A percentile compares a stretch with the other conserved stretches of the same genome.
These are phyloP conservation scores for Pteropus rufus DNA, from an alignment of 2,797 vertebrate genomes.

Conservation along the genomic window DNA sequence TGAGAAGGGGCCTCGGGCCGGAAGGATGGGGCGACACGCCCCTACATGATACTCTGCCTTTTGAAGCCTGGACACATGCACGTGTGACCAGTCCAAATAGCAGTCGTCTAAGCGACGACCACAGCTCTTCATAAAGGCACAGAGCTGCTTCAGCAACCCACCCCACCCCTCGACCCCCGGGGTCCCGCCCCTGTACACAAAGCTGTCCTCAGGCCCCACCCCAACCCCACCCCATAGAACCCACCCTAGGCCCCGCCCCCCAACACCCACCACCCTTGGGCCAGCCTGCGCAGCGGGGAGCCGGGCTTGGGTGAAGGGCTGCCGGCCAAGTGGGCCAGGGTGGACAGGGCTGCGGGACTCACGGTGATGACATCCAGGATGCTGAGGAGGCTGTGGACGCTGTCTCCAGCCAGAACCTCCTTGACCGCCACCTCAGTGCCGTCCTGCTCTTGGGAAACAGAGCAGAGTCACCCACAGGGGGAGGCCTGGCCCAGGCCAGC, in stretches of 20 bases:
- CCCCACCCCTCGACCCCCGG: too few species aligned
- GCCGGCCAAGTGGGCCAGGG: neutral
- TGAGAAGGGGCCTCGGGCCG: neutral
- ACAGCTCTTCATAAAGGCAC: too few species aligned
- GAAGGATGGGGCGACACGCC: neutral
- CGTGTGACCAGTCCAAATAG: neutral
- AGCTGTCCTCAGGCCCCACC: too few species aligned
- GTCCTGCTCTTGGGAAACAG: slow-evolving; percentile 83
- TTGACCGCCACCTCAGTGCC: slow-evolving; percentile 93
- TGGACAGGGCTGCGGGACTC: slow-evolving; percentile 61
- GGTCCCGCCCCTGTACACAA: too few species aligned
- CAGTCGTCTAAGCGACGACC: neutral
- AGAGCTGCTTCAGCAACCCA: too few species aligned
- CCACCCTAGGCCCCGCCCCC: too few species aligned
- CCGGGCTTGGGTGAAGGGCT: neutral
- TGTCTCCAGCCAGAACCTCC: slow-evolving; percentile 94
- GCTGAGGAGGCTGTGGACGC: slow-evolving; percentile 95
- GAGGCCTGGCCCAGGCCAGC: neutral
- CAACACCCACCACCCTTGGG: neutral
- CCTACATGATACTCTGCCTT: accelerated
- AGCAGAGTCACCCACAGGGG: neutral
- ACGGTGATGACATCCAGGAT: slow-evolving; percentile 96
- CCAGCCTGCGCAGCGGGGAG: neutral
- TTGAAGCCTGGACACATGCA: accelerated
- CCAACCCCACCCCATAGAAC: too few species aligned